Base-by-base conservation (phyloP, 1,140 invertebrate species). In the Panonychus citri region DNA sequence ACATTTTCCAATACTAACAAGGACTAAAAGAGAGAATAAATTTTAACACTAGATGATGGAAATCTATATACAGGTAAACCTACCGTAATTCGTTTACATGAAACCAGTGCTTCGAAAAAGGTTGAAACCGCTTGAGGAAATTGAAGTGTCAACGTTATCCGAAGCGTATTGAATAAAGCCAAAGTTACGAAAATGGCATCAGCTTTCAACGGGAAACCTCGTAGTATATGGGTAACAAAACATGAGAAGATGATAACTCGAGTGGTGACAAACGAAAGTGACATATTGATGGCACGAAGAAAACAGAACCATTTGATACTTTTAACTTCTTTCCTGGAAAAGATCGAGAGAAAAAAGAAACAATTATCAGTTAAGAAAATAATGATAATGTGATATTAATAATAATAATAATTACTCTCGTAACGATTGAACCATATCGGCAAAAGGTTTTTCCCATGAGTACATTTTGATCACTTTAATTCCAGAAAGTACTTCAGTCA, bases 391-490 rank as follows among this genome's bases (percentile, higher is more conserved):
- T 13, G 39, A 3, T 17, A 40, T 17, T 40, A 17, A 13, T n/a
- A 26, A 34, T 48, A 0, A 8, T 24, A 19, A 30, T 25, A 30
- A 8, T 57, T 46, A 58, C 17, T 74, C 69, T 62, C 79, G 68
- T 17, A 73, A 71, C 30, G 73, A 60, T 48, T 75, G 71, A 2
- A 81, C 72, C 40, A 83, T 72, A 53, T 74, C 74, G 37, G 76
- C 74, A 64, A 86, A 87, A 0, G 81, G 76, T 62, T 77, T 77
- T 66, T 87, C 84, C 84, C 84, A 87, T 2, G 37, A 50, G 26
- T 60, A 58, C 27, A 58, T 26, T 50, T 60, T 60, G 28, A 60
- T 58, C 1, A 67, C 65, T 61, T 69, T 69, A 12, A 70, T 69
- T 21, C 69, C 68, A 53, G 54, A 59, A 2, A 70, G 46, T 19